Evolutionary conservation across 2,888 invertebrate species (phyloP).

Genomic region (Drosophila cracens): DNA sequence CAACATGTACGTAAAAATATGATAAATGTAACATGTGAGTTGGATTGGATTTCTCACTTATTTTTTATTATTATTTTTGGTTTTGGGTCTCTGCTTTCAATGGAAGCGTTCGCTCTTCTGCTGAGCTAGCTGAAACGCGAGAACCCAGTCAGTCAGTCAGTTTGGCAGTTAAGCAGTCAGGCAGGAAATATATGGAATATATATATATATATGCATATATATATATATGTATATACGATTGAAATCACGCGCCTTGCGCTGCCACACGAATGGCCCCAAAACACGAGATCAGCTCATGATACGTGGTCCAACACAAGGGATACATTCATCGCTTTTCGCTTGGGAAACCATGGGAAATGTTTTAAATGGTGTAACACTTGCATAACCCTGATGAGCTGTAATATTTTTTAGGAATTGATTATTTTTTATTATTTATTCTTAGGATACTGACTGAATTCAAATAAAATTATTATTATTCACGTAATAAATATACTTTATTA

Average conservation of each 20-base stretch:
- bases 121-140: conserved; percentile 61
- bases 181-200: conserved; percentile 28
- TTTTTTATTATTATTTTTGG: neutral
- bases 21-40: conserved; percentile 16
- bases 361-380: neutral
- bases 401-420: neutral
- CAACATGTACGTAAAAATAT: neutral
- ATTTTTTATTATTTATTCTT: neutral
- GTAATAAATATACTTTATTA: neutral
- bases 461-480: neutral
- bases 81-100: conserved; percentile 60
- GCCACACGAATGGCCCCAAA: conserved; percentile 33
- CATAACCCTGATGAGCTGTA: conserved; percentile 3
- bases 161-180: neutral
- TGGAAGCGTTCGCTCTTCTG: conserved; percentile 54
- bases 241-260: conserved; percentile 51
- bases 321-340: neutral
- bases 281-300: conserved; percentile 54
- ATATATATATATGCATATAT: neutral
- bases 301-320: conserved; percentile 31
- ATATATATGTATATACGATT: neutral
- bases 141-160: conserved; percentile 5
- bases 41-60: conserved; percentile 8
- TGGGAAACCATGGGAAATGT: conserved; percentile 1
- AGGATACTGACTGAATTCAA: neutral